Evolutionary conservation across 1,140 invertebrate genomes (phyloP), one percentile per base, ranked within the genome.

Genomic region (Drosophila nigromelanica): DNA sequence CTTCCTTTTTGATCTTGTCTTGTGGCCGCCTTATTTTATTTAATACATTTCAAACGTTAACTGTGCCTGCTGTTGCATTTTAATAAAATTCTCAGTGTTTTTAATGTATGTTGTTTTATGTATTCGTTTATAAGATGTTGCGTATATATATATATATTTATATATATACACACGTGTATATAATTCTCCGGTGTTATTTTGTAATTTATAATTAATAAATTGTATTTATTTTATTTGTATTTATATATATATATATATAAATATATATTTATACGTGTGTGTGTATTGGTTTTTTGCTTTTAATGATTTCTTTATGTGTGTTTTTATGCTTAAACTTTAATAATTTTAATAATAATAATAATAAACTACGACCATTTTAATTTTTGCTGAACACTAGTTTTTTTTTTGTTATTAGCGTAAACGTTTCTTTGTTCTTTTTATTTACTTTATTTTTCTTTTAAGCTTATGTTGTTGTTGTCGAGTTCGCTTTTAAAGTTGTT

Each of bases 291-390:
- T 45, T 71, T 54, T 35, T 39, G 61, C 50, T 63, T 63, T 45
- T 14, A 62, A 70, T 70, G 50, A 27, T 63, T 39, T 51, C 6
- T 61, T 55, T 60, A 43, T 24, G 45, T 54, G 61, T 68, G 12
- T 50, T 60, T 69, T 42, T 55, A 68, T 62, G 70, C 62, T 77
- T 77, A 77, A 77, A 73, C 63, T 69, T 73, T 77, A 63, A 67
- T 76, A 71, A 75, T 74, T 7, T 7, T 35, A 35, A 35, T 77
- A 63, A 67, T 76, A 68, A 71, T 72, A 69, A 77, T 77, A 77
- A 77, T 77, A 77, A 77, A 77, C 72, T 77, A 77, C 75, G 75
- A 77, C 75, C 75, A 71, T 64, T 71, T 62, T 54, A 33, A 40
- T 48, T 15, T 52, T 45, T 40, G 45, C 50, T 61, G 68, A 71